These are phyloP conservation scores for Eudemis profundana DNA, from an alignment of 2,888 invertebrate species.

Conservation along the genomic window DNA sequence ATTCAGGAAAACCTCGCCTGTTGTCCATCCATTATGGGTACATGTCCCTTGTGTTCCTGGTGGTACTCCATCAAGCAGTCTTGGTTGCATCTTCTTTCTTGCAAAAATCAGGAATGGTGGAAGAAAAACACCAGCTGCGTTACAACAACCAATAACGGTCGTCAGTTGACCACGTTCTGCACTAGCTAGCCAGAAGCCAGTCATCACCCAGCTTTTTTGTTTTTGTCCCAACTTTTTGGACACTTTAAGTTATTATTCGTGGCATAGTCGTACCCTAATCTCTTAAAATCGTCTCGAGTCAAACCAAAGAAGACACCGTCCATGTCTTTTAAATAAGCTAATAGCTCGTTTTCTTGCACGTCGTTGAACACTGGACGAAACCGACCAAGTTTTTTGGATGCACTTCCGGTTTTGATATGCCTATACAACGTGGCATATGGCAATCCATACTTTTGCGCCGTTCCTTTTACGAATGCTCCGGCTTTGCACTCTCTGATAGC, in stretches of 20 bases:
- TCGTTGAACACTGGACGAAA: conserved; percentile 48
- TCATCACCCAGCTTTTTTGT: conserved; percentile 38
- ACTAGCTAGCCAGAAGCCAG: conserved; percentile 13
- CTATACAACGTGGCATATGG: conserved; percentile 47
- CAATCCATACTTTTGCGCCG: conserved; percentile 48
- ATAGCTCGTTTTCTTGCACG: conserved; percentile 48
- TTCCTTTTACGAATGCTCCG: conserved; percentile 43
- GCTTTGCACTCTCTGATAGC: conserved; percentile 48
- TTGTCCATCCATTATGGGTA: too few relatives aligned
- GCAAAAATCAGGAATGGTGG: too few relatives aligned
- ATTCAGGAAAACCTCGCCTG: too few relatives aligned
- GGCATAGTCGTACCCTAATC: conserved; percentile 47
- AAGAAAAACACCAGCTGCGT: too few relatives aligned
- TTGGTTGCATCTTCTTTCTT: too few relatives aligned
- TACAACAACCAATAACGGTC: too few relatives aligned
- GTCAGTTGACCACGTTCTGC: too few relatives aligned
- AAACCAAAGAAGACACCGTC: conserved; percentile 48
- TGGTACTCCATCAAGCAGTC: too few relatives aligned
- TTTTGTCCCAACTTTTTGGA: conserved; percentile 49
- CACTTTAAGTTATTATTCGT: conserved; percentile 50
- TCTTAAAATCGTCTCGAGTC: too few relatives aligned
- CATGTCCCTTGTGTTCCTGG: too few relatives aligned
- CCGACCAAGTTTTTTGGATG: conserved; percentile 46
- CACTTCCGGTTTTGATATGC: conserved; percentile 45
- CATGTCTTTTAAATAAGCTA: conserved; percentile 49